Percentiles rank a stretch among this genome's conserved stretches.
These are phyloP conservation scores for Hyposoter didymator DNA, from an alignment of 2,888 invertebrate species.

Conservation along the genomic window DNA sequence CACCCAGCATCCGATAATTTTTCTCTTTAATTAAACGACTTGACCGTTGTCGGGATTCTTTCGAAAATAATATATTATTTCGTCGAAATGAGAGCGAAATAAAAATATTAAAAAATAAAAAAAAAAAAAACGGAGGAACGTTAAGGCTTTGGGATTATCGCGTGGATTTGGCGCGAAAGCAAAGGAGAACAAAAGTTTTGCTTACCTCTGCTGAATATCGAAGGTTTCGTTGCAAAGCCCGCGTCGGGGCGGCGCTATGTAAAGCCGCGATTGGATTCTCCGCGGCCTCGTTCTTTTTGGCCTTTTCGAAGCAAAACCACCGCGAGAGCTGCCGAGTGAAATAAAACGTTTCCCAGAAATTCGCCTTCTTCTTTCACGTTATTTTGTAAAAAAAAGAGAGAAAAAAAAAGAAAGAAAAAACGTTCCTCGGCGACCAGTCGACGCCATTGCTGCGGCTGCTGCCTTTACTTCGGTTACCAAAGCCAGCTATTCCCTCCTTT, in stretches of 20 bases:
- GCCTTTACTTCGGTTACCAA: slow-evolving; percentile 20
- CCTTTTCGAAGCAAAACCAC: slow-evolving; percentile 47
- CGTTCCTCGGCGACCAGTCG: slow-evolving; percentile 48
- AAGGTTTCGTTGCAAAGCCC: slow-evolving; percentile 29
- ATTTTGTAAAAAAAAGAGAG: slow-evolving; percentile 42
- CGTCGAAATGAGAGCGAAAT: slow-evolving; percentile 10
- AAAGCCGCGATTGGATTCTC: slow-evolving; percentile 9
- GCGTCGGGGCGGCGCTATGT: slow-evolving; percentile 23
- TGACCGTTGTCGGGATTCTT: slow-evolving; percentile 52
- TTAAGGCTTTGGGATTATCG: slow-evolving; percentile 45
- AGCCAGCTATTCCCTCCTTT: background rate
- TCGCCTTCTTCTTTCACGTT: slow-evolving; percentile 51
- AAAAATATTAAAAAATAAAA: background rate
- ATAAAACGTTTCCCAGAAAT: slow-evolving; percentile 66
- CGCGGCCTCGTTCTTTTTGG: slow-evolving; percentile 60
- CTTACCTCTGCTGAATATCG: slow-evolving; percentile 9
- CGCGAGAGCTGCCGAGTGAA: slow-evolving; percentile 39
- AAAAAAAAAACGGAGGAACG: no score
- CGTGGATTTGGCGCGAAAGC: slow-evolving; percentile 34
- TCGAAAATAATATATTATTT: slow-evolving; percentile 62
- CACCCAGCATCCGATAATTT: slow-evolving; percentile 17
- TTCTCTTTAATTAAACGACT: slow-evolving; percentile 60
- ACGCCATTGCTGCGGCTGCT: slow-evolving; percentile 54
- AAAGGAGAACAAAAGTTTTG: slow-evolving; percentile 30
- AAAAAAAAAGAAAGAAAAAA: slow-evolving; percentile 29